Evolutionary conservation across 2,797 vertebrate genomes (phyloP).

Genomic region (Danionella dracula): DNA sequence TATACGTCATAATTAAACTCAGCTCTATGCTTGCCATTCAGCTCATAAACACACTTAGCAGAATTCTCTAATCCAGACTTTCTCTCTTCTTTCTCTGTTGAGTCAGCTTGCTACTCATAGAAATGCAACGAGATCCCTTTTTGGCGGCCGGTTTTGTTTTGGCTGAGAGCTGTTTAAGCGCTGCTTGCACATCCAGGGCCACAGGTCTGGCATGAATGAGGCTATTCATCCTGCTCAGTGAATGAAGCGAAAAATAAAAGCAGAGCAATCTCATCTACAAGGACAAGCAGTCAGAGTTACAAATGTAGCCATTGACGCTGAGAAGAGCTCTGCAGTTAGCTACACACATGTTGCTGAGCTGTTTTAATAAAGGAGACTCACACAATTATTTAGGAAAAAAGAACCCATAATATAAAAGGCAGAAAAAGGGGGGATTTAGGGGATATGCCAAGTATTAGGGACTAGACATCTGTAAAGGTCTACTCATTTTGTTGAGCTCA

Average conservation of each 20-base stretch:
- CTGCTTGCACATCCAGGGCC: slow-evolving; percentile 40
- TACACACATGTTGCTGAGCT: not conserved
- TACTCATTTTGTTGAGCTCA: too few relatives aligned
- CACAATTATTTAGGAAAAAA: not conserved
- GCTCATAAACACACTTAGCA: not conserved
- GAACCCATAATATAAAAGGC: not conserved
- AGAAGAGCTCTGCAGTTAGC: slow-evolving; percentile 23
- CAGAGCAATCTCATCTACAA: slow-evolving; percentile 43
- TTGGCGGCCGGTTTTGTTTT: slow-evolving; percentile 49
- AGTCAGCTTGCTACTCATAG: slow-evolving; percentile 46
- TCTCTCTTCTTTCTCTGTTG: slow-evolving; percentile 24
- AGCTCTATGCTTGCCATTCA: not conserved
- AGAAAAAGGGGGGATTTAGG: not conserved
- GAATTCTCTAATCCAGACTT: slow-evolving; percentile 24
- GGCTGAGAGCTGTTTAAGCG: slow-evolving; percentile 50
- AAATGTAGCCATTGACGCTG: slow-evolving; percentile 35
- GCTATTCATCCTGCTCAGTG: slow-evolving; percentile 46
- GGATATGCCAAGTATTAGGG: too few relatives aligned
- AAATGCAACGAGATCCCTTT: slow-evolving; percentile 49
- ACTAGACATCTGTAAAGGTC: too few relatives aligned
- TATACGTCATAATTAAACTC: not conserved
- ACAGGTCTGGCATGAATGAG: slow-evolving; percentile 49
- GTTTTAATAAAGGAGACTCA: slow-evolving; percentile 11
- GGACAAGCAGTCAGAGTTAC: slow-evolving; percentile 48
- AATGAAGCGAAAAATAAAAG: slow-evolving; percentile 43